A percentile compares a stretch with the other conserved stretches of the same genome.
Evolutionary conservation across 2,888 invertebrate species (phyloP).

Genomic region (Torymus texanus): DNA sequence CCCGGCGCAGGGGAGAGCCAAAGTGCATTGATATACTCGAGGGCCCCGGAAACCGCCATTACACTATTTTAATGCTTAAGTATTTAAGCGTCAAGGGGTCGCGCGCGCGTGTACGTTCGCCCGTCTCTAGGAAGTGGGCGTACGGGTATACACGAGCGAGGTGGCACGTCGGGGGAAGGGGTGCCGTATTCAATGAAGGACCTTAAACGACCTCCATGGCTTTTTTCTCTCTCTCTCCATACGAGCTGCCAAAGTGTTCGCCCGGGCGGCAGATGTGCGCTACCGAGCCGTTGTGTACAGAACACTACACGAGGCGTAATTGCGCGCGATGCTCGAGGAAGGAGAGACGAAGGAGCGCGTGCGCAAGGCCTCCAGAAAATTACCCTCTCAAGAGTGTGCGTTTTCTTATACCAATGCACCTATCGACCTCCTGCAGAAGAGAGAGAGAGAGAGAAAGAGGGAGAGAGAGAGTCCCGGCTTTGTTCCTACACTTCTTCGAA

Average conservation of each 20-base stretch:
- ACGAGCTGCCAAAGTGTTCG: slow-evolving; percentile 2
- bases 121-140: slow-evolving; percentile 69
- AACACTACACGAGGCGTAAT: slow-evolving; percentile 26
- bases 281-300: no score
- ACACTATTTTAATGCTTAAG: slow-evolving; percentile 70
- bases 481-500: slow-evolving; percentile 27
- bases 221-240: slow-evolving; percentile 3
- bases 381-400: slow-evolving; percentile 14
- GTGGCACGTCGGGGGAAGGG: slow-evolving; percentile 57
- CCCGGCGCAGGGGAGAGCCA: slow-evolving; percentile 21
- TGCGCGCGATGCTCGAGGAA: slow-evolving; percentile 13
- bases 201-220: slow-evolving; percentile 54
- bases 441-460: no score
- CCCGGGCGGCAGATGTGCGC: slow-evolving; percentile 47
- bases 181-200: slow-evolving; percentile 56
- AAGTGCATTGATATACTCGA: slow-evolving; percentile 60
- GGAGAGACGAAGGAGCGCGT: background rate
- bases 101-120: no score
- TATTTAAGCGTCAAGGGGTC: slow-evolving; percentile 68
- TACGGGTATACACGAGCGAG: slow-evolving; percentile 44
- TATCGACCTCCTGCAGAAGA: slow-evolving; percentile 7
- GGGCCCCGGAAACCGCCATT: slow-evolving; percentile 70
- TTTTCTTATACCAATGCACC: background rate
- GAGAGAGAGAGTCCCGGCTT: background rate
- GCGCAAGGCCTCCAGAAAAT: slow-evolving; percentile 8